Conservation (phyloP, 2,113 vertebrate genomes). For the Bufo bufo region DNA sequence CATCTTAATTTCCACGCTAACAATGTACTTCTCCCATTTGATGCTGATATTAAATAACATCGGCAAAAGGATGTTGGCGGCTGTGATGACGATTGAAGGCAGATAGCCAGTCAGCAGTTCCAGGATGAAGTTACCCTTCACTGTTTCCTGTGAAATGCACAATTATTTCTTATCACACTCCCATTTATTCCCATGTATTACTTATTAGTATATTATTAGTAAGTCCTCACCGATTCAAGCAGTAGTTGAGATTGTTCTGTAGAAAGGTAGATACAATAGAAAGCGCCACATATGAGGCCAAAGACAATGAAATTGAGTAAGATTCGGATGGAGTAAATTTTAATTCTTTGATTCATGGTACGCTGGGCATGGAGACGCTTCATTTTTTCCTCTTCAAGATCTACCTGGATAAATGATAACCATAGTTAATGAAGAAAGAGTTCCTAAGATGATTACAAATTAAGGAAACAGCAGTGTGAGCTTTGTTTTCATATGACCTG, state of each 20-base stretch:
- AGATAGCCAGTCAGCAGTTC: constrained; percentile 77
- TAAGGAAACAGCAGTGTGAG: background rate
- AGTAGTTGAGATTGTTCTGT: constrained; percentile 55
- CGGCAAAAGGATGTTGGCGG: constrained; percentile 83
- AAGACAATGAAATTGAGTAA: constrained; percentile 70
- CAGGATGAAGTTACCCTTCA: constrained; percentile 59
- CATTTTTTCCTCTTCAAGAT: constrained; percentile 81
- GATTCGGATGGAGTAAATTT: constrained; percentile 69
- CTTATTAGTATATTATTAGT: too few relatives aligned
- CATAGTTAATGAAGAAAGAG: background rate
- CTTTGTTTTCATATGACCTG: background rate
- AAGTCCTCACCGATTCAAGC: constrained; percentile 72
- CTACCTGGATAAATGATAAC: constrained; percentile 72
- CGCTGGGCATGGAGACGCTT: constrained; percentile 67
- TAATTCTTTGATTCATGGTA: constrained; percentile 66
- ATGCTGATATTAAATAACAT: constrained; percentile 76
- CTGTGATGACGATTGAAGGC: constrained; percentile 84
- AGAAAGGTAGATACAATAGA: constrained; percentile 71
- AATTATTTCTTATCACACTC: background rate
- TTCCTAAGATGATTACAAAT: background rate
- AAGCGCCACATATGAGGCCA: constrained; percentile 71
- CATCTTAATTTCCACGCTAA: constrained; percentile 75
- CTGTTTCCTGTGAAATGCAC: constrained; percentile 52
- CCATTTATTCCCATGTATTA: too few relatives aligned
- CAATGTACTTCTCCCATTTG: constrained; percentile 74